phyloP scores from a whole-genome alignment of 1,140 invertebrate species.

The Drosophila cardini region DNA sequence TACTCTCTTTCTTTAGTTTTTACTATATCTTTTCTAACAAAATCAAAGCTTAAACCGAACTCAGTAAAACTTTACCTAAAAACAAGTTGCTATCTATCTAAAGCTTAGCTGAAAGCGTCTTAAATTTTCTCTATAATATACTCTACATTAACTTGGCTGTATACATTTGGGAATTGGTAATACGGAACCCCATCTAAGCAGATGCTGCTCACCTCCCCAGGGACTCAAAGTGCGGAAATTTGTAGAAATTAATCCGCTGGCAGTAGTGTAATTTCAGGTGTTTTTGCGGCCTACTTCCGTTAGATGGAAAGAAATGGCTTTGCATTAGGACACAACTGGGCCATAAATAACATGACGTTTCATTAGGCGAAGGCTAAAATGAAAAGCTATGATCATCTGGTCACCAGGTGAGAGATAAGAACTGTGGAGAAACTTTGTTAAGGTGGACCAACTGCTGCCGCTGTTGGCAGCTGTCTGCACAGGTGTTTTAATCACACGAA shows the following conservation, averaged over 20 bases:
- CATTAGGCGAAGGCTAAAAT: slow-evolving; percentile 66
- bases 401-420: slow-evolving; percentile 5
- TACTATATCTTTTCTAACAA: too few relatives aligned
- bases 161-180: too few relatives aligned
- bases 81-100: too few relatives aligned
- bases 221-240: neutral
- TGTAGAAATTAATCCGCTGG: slow-evolving; percentile 13
- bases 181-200: too few relatives aligned
- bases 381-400: slow-evolving; percentile 77
- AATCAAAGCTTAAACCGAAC: too few relatives aligned
- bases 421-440: too few relatives aligned
- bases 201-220: too few relatives aligned
- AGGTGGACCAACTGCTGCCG: slow-evolving; percentile 11
- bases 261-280: neutral
- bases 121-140: too few relatives aligned
- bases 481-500: slow-evolving; percentile 79
- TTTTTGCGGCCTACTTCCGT: slow-evolving; percentile 1
- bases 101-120: too few relatives aligned
- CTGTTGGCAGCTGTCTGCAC: slow-evolving; percentile 68
- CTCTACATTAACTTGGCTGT: too few relatives aligned
- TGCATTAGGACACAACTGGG: slow-evolving; percentile 71
- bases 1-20: too few relatives aligned
- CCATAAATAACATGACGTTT: slow-evolving; percentile 82
- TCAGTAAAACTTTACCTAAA: too few relatives aligned
- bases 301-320: slow-evolving; percentile 73